Conservation (phyloP, 1,140 invertebrate genomes). For the Cheumatopsyche charites region DNA sequence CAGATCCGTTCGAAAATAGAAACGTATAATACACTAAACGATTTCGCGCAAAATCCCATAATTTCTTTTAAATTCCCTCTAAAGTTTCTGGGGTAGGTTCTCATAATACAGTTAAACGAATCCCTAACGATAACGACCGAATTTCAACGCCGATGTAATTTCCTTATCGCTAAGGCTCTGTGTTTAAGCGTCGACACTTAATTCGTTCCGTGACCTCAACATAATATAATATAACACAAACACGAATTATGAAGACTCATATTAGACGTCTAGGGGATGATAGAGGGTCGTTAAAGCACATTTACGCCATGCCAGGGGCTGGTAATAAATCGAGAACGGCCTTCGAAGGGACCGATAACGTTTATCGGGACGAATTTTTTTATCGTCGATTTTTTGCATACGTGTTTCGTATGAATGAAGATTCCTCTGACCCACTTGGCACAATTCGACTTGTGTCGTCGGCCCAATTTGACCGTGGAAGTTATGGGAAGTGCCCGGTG, state of each 20-base stretch:
- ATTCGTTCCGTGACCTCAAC: slow-evolving; percentile 7
- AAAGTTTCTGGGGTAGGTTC: no score
- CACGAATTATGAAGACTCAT: slow-evolving; percentile 8
- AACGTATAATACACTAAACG: no score
- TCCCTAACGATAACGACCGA: slow-evolving; percentile 16
- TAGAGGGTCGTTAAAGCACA: slow-evolving; percentile 7
- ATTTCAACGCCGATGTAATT: slow-evolving; percentile 15
- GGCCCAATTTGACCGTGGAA: slow-evolving; percentile 12
- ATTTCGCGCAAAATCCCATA: no score
- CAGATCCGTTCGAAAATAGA: no score
- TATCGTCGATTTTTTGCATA: no score
- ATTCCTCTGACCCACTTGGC: slow-evolving; percentile 18
- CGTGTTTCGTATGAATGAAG: not conserved
- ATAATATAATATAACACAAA: not conserved
- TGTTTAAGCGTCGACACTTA: not conserved
- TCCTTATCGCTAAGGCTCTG: slow-evolving; percentile 2
- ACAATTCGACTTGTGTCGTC: not conserved
- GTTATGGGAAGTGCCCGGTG: slow-evolving; percentile 5
- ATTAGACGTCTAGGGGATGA: slow-evolving; percentile 6
- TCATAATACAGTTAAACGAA: not conserved
- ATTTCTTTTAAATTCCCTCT: no score
- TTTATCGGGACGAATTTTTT: no score
- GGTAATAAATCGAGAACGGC: no score
- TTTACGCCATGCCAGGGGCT: not conserved
- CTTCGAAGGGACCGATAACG: no score